phyloP scores from a whole-genome alignment of 2,113 vertebrate species.

The Neopipo cinnamomea region DNA sequence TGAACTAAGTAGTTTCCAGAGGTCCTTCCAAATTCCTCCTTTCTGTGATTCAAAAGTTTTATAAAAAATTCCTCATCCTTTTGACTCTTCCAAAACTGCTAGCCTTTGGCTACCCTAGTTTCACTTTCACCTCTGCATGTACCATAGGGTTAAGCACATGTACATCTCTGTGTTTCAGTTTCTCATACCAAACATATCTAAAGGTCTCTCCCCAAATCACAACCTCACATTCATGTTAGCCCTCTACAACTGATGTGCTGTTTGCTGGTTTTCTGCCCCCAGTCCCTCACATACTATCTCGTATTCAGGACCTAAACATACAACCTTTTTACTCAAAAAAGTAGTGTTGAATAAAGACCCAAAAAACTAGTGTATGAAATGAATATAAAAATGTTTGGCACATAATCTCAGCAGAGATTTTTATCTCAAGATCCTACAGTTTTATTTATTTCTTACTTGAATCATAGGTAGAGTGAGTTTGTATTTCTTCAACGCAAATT shows the following conservation, averaged over 20 bases:
- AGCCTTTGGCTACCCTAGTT: accelerated
- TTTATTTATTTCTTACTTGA: not conserved
- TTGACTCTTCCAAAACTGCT: not conserved
- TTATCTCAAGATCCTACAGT: not conserved
- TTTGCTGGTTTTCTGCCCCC: not conserved
- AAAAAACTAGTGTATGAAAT: not conserved
- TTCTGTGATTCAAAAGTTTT: not conserved
- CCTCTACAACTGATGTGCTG: not conserved
- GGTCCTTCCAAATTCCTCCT: not conserved
- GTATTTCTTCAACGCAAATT: not conserved
- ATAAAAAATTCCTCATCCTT: not conserved
- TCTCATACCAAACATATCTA: not conserved
- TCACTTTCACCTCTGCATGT: not conserved
- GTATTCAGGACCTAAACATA: not conserved
- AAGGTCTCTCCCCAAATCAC: not conserved
- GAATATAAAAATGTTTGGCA: not conserved
- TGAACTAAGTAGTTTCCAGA: not conserved
- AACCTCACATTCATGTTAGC: not conserved
- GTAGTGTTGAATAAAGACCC: not conserved
- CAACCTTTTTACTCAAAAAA: not conserved
- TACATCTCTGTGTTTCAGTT: not conserved
- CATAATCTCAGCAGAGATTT: not conserved
- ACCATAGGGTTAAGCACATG: not conserved
- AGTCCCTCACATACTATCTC: accelerated
- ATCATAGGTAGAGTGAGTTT: not conserved